Conservation (phyloP, 1,140 invertebrate genomes). For the Wiebesia pumilae region DNA sequence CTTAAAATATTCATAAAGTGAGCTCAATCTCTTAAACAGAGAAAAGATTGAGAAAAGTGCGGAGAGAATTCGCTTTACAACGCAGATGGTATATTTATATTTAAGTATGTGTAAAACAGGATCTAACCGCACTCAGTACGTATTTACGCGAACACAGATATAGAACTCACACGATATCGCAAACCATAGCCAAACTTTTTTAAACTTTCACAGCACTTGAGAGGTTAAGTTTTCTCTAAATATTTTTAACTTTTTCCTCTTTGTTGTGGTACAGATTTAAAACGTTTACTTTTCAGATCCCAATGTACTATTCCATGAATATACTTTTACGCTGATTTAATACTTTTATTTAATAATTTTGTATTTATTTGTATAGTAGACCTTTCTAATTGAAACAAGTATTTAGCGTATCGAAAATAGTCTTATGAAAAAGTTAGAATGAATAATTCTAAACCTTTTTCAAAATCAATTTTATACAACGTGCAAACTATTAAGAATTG, state of each 20-base stretch:
- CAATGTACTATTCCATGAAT: not conserved
- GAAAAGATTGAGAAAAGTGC: not conserved
- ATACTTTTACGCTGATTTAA: not conserved
- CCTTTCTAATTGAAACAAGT: no score
- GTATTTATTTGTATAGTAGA: no score
- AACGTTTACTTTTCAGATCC: not conserved
- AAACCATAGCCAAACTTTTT: not conserved
- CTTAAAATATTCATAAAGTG: not conserved
- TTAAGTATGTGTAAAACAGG: not conserved
- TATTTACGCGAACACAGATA: not conserved
- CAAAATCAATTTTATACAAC: no score
- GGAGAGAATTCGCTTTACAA: not conserved
- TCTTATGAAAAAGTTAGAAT: no score
- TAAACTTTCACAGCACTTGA: not conserved
- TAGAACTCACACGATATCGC: not conserved
- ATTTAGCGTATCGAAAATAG: no score
- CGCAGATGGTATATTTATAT: not conserved
- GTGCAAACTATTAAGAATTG: no score
- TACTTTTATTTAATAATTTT: not conserved
- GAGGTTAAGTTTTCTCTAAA: constrained; percentile 7
- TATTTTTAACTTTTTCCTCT: not conserved
- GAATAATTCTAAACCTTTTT: no score
- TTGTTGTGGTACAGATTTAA: not conserved
- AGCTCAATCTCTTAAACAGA: not conserved
- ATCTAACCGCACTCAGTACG: not conserved